Evolutionary conservation across 2,888 invertebrate species (phyloP).

Genomic region (Hydrotaea diabolus): DNA sequence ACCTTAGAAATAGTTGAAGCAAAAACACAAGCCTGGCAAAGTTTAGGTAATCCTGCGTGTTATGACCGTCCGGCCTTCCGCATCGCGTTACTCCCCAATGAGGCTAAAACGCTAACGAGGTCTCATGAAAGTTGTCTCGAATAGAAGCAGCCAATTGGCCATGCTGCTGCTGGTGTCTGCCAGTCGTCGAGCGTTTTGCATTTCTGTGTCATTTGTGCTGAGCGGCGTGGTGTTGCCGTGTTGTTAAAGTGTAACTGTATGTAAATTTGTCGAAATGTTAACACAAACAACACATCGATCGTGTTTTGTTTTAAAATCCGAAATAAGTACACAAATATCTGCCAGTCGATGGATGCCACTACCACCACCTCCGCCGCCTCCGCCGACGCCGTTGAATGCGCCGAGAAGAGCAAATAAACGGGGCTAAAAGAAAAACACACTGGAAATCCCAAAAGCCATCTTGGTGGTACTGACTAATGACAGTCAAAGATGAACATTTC

Average conservation of each 20-base stretch:
- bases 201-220: conserved; percentile 45
- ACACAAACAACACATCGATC: conserved; percentile 67
- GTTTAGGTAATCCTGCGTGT: conserved; percentile 63
- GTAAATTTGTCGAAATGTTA: conserved; percentile 67
- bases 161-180: background rate
- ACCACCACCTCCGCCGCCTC: background rate
- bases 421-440: too few relatives aligned
- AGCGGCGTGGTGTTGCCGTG: conserved; percentile 41
- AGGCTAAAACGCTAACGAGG: conserved; percentile 50
- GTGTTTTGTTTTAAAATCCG: conserved; percentile 57
- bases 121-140: conserved; percentile 44
- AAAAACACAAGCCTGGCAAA: conserved; percentile 41
- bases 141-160: background rate
- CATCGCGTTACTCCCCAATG: conserved; percentile 35
- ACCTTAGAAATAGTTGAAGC: conserved; percentile 33
- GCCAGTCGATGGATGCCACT: conserved; percentile 48
- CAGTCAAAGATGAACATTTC: conserved; percentile 67
- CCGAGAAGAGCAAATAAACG: background rate
- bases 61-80: conserved; percentile 28
- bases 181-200: too few relatives aligned
- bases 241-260: conserved; percentile 67
- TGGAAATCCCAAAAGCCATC: conserved; percentile 21
- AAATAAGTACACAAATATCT: conserved; percentile 62
- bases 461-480: conserved; percentile 61
- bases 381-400: background rate